A percentile compares a stretch with the other conserved stretches of the same genome.
phyloP scores from a whole-genome alignment of 1,140 invertebrate genomes.

The Drosophila melanogaster region DNA sequence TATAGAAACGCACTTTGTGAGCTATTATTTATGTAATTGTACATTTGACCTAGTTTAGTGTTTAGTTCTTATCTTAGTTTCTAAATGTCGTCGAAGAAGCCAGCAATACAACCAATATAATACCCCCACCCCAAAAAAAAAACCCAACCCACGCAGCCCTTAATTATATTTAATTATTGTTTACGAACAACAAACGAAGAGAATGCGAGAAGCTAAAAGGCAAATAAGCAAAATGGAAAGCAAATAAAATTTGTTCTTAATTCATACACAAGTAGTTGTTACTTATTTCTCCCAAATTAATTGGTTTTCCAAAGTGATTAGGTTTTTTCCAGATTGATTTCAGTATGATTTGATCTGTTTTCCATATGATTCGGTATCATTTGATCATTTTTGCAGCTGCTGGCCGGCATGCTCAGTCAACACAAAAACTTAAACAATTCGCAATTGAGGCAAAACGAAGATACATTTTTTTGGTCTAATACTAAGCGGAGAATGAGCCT shows the following conservation, averaged over 20 bases:
- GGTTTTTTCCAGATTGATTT: neutral
- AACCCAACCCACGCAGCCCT: constrained; percentile 33
- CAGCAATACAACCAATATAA: constrained; percentile 33
- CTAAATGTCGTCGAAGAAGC: constrained; percentile 66
- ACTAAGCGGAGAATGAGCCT: constrained; percentile 12
- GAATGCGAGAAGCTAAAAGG: constrained; percentile 31
- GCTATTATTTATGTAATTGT: constrained; percentile 68
- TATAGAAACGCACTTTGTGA: constrained; percentile 54
- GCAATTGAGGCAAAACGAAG: constrained; percentile 45
- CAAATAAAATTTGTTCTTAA: constrained; percentile 74
- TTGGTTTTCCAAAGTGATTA: neutral
- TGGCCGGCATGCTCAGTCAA: constrained; percentile 40
- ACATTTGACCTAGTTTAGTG: constrained; percentile 71
- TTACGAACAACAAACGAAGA: constrained; percentile 37
- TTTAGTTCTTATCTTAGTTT: constrained; percentile 79
- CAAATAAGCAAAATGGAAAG: constrained; percentile 41
- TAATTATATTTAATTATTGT: constrained; percentile 59
- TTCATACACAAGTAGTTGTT: constrained; percentile 39
- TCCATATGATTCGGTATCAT: neutral
- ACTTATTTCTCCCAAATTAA: constrained; percentile 26
- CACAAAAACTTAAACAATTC: constrained; percentile 36
- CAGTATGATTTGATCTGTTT: neutral
- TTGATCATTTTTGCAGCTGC: constrained; percentile 31
- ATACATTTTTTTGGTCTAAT: constrained; percentile 45
- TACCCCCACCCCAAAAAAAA: neutral